Base-by-base conservation (phyloP, 1,140 invertebrate species). In the Andrena cerasifolii region DNA sequence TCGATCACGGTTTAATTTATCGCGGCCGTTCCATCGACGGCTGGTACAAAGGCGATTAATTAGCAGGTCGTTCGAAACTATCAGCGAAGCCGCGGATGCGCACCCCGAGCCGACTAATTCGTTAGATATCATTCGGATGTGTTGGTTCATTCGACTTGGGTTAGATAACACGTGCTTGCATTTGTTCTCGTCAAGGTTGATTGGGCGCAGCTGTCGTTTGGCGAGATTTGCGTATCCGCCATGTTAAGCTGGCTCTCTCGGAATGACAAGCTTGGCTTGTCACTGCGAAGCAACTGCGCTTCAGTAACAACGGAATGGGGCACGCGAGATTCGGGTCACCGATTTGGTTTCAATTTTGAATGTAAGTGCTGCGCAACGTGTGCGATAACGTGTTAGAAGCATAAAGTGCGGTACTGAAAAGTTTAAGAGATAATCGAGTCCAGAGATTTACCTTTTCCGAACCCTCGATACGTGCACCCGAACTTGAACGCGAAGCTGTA, bases 21-120 rank as follows among this genome's bases (percentile, higher is more conserved):
- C 74, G 83, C n/a, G 54, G 54, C 14, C 21, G 49, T 85, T 78
- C 74, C 72, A 75, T 36, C 49, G 21, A 8, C 45, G 18, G 28
- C 61, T 53, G 80, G 70, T 54, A 66, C 62, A 49, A 53, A 49
- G 63, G 26, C 80, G 82, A 77, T 85, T 85, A 86, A 86, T 86
- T 86, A 86, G 63, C 72, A 71, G 53, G 47, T 61, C 16, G 36
- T 26, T 82, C 49, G 71, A 76, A 67, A 47, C 53, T 54, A 67
- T 82, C 76, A 45, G n/a, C 54, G 58, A 53, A 47, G 28, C 43
- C 68, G 36, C 24, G 21, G 18, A 43, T 53, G 16, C 33, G 12
- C 6, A 24, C 36, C 54, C 31, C 63, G 68, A 45, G 31, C 71
- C 81, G 80, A 84, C 85, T 85, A n/a, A n/a, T 24, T 54, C 78